A percentile compares a stretch with the other conserved stretches of the same genome.
Evolutionary conservation across 2,888 invertebrate species (phyloP).

Genomic region (Empis stercorea): DNA sequence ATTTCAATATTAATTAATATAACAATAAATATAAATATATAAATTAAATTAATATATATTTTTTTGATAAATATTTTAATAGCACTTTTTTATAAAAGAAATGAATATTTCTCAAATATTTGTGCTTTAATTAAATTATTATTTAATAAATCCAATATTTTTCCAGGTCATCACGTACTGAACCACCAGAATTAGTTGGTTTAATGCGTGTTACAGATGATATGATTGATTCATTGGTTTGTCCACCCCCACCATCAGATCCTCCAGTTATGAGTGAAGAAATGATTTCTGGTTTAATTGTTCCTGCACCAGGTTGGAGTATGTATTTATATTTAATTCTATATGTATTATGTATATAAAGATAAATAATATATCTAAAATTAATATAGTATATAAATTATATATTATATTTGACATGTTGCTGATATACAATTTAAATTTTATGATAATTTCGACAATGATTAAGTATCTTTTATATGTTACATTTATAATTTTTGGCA

Average conservation of each 20-base stretch:
- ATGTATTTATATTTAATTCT: constrained; percentile 37
- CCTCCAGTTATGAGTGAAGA: constrained; percentile 89
- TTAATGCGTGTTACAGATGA: constrained; percentile 83
- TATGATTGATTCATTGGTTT: constrained; percentile 89
- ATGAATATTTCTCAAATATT: no score
- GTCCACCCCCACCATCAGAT: constrained; percentile 90
- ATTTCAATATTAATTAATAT: no score
- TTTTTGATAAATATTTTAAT: no score
- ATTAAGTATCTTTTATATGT: no score
- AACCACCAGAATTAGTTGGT: constrained; percentile 63
- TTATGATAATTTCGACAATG: no score
- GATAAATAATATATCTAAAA: neutral
- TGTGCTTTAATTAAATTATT: no score
- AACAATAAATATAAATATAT: no score
- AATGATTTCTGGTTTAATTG: constrained; percentile 92
- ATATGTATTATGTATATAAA: neutral
- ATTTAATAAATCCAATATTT: neutral
- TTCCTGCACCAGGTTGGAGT: constrained; percentile 94
- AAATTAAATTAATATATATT: no score
- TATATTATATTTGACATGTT: neutral
- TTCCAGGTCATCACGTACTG: constrained; percentile 62
- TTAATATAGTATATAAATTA: neutral
- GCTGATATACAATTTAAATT: neutral
- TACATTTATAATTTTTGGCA: no score
- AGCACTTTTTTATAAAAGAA: no score